Conservation (phyloP, 2,888 invertebrate species). For the Ferrisia virgata region DNA sequence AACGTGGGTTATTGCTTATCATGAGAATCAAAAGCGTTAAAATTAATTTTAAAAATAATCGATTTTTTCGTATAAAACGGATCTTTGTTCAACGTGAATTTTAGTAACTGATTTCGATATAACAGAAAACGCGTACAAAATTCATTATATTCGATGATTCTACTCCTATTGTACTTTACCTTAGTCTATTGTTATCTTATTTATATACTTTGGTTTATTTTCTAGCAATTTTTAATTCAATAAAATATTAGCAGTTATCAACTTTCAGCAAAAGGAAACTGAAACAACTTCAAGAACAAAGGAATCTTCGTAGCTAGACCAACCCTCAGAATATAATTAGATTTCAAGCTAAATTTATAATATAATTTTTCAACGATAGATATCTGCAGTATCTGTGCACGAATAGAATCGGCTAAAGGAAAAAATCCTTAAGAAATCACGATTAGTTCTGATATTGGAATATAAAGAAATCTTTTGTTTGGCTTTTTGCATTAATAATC, state of each 20-base stretch:
- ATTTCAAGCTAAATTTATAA: not conserved
- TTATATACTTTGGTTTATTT: constrained; percentile 1
- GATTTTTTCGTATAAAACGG: not conserved
- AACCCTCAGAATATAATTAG: not conserved
- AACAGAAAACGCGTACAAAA: constrained; percentile 8
- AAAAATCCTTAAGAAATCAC: not conserved
- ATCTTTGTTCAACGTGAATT: not conserved
- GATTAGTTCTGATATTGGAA: not conserved
- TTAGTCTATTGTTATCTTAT: constrained; percentile 13
- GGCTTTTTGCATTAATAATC: not conserved
- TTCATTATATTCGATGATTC: not conserved
- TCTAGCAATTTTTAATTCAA: not conserved
- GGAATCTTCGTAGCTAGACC: not conserved
- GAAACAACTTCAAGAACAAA: not conserved
- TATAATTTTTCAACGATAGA: not conserved
- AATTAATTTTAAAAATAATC: not conserved
- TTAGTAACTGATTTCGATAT: not conserved
- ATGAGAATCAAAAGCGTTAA: not conserved
- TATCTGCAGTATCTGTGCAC: not conserved
- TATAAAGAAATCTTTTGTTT: not conserved
- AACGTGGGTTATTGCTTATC: not conserved
- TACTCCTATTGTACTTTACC: not conserved
- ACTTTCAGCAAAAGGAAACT: not conserved
- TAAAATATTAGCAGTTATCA: not conserved
- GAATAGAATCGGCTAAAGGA: not conserved